These are phyloP conservation scores for Malthinus flaveolus DNA, from an alignment of 2,888 invertebrate genomes.

Conservation along the genomic window DNA sequence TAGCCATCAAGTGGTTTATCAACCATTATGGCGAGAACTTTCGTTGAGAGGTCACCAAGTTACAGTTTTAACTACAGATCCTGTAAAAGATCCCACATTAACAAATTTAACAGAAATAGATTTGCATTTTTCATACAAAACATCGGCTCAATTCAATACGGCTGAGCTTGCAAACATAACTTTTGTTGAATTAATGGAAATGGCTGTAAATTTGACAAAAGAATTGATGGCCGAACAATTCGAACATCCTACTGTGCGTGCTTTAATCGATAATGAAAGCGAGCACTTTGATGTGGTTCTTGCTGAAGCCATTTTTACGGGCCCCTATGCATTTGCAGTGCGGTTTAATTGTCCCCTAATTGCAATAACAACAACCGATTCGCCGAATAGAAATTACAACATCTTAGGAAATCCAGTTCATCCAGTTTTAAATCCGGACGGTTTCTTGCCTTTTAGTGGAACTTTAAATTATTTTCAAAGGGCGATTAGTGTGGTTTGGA, in stretches of 20 bases:
- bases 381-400: conserved; percentile 39
- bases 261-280: conserved; percentile 41
- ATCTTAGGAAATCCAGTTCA: conserved; percentile 45
- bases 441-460: conserved; percentile 37
- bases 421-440: conserved; percentile 47
- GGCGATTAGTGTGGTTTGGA: conserved; percentile 19
- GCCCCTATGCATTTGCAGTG: conserved; percentile 42
- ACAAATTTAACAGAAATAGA: conserved; percentile 17
- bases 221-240: conserved; percentile 22
- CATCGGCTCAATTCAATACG: neutral
- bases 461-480: conserved; percentile 41
- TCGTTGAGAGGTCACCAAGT: neutral
- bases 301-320: conserved; percentile 42
- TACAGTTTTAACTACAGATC: neutral
- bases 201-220: conserved; percentile 12
- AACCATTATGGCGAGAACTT: neutral
- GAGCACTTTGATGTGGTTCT: conserved; percentile 47
- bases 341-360: conserved; percentile 47
- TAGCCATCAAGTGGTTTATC: neutral
- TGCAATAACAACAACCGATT: conserved; percentile 46
- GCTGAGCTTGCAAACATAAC: neutral
- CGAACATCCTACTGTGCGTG: conserved; percentile 40
- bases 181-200: neutral
- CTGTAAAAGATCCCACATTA: neutral
- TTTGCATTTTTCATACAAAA: neutral